These are phyloP conservation scores for Caenorhabditis drosophilae DNA, from an alignment of 2,888 invertebrate species.

Conservation along the genomic window DNA sequence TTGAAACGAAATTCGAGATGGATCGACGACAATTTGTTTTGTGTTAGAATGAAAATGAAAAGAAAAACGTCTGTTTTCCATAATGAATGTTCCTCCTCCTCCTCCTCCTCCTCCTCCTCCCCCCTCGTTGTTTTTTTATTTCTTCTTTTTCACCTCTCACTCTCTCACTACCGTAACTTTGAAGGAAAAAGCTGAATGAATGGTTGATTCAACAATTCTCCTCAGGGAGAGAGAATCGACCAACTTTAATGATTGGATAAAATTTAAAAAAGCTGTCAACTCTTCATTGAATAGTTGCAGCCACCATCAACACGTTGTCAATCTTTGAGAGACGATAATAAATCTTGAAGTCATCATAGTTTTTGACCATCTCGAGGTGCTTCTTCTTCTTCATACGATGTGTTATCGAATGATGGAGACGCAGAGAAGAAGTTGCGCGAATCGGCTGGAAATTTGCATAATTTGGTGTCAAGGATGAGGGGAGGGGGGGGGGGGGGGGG, in stretches of 20 bases:
- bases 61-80: neutral
- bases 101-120: neutral
- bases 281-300: no score
- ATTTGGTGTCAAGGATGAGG: neutral
- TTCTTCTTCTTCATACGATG: no score
- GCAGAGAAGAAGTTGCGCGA: neutral
- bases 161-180: neutral
- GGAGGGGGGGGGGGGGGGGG: neutral
- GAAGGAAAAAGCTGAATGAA: no score
- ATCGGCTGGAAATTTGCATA: neutral
- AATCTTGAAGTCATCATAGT: no score
- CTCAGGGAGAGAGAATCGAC: no score
- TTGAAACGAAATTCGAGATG: constrained; percentile 5
- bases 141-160: neutral
- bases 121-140: neutral
- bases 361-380: no score
- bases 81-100: neutral
- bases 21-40: constrained; percentile 3
- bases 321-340: no score
- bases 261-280: no score
- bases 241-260: no score
- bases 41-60: neutral
- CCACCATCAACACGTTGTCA: no score
- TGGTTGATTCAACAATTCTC: no score
- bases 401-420: no score